Percentiles rank a stretch among this genome's conserved stretches.
These are phyloP conservation scores for Choristoneura rosaceana DNA, from an alignment of 2,888 invertebrate genomes.

Conservation along the genomic window DNA sequence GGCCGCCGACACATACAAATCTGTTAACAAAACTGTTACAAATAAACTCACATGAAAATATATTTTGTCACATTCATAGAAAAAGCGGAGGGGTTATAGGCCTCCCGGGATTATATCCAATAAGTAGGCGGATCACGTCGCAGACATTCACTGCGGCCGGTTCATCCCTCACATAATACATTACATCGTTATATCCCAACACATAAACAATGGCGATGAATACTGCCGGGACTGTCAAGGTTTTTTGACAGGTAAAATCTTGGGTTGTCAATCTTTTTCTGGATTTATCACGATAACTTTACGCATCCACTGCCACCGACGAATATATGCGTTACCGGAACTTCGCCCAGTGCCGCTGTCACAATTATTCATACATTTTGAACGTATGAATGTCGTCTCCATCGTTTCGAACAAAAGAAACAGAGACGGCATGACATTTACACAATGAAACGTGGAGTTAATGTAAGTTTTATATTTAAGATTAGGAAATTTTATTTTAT, in stretches of 20 bases:
- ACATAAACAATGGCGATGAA: constrained; percentile 40
- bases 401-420: no score
- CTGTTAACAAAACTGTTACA: constrained; percentile 11
- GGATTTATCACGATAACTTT: background rate
- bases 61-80: constrained; percentile 45
- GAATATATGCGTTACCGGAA: no score
- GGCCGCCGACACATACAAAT: background rate
- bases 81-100: constrained; percentile 17
- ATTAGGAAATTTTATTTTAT: no score
- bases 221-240: constrained; percentile 3
- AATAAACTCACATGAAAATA: constrained; percentile 39
- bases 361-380: no score
- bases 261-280: background rate
- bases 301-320: no score
- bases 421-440: no score
- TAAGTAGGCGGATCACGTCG: constrained; percentile 60
- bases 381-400: no score
- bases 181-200: constrained; percentile 35
- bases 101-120: constrained; percentile 47
- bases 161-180: constrained; percentile 49
- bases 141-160: constrained; percentile 57
- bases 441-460: no score
- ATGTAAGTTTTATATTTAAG: no score
- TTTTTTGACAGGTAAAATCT: constrained; percentile 25
- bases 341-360: no score